Percentiles rank a stretch among this genome's conserved stretches.
Conservation (phyloP, 2,888 invertebrate genomes). For the Limnephilus auricula region DNA sequence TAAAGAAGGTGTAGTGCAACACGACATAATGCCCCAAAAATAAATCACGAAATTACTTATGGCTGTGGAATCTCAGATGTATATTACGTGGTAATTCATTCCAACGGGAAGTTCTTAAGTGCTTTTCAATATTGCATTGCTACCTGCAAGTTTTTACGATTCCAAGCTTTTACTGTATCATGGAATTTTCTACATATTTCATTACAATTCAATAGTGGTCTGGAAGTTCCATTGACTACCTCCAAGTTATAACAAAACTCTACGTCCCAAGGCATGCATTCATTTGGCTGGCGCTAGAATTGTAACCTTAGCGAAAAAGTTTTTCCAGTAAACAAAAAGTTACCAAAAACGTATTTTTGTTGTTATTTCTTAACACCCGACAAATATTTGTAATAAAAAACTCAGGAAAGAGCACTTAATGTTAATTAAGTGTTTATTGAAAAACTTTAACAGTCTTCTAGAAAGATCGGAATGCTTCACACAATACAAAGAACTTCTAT, state of each 20-base stretch:
- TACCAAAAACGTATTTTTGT: not conserved
- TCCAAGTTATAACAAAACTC: not conserved
- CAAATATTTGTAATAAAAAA: not conserved
- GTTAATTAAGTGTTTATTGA: not conserved
- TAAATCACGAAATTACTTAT: too few species aligned
- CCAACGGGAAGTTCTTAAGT: too few species aligned
- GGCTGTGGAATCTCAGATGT: too few species aligned
- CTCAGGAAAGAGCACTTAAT: not conserved
- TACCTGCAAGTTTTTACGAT: too few species aligned
- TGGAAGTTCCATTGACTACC: not conserved
- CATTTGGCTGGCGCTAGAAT: too few species aligned
- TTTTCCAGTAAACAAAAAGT: too few species aligned
- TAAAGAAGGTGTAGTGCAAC: too few species aligned
- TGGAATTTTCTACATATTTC: not conserved
- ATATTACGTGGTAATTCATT: too few species aligned
- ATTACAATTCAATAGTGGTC: too few species aligned
- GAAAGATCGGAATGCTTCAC: not conserved
- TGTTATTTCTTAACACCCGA: not conserved
- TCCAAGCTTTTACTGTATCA: not conserved
- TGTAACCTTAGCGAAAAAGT: too few species aligned
- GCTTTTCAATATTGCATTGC: too few species aligned
- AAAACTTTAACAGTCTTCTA: not conserved
- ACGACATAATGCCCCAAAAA: too few species aligned
- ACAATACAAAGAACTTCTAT: not conserved
- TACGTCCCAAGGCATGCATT: not conserved